Evolutionary conservation across 2,888 invertebrate species (phyloP).

Genomic region (Leptinotarsa rubiginosa): DNA sequence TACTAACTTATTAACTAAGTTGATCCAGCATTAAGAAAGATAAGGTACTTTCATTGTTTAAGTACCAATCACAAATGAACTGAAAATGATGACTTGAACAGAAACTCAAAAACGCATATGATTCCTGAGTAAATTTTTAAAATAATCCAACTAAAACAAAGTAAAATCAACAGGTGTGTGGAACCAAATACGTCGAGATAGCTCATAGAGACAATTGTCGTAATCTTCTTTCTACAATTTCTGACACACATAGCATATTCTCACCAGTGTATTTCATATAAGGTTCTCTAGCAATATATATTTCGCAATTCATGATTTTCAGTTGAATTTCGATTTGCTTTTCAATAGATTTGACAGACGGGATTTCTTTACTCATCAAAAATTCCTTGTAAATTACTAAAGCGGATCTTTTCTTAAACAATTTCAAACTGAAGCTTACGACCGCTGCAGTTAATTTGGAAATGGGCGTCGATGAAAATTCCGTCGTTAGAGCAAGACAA

Average conservation of each 20-base stretch:
- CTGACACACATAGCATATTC: conserved; percentile 1
- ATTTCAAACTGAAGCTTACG: background rate
- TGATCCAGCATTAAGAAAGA: too few relatives aligned
- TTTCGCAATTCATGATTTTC: background rate
- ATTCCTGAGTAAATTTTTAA: too few relatives aligned
- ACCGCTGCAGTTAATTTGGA: background rate
- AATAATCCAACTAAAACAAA: too few relatives aligned
- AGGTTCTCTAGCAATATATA: conserved; percentile 1
- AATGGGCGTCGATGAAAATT: background rate
- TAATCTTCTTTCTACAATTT: background rate
- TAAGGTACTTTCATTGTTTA: too few relatives aligned
- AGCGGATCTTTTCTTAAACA: background rate
- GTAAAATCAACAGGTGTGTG: too few relatives aligned
- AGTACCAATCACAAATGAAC: too few relatives aligned
- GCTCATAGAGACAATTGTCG: background rate
- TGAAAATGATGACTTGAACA: too few relatives aligned
- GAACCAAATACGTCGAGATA: background rate
- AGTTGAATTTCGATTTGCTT: background rate
- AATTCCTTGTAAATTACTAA: background rate
- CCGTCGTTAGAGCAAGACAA: background rate
- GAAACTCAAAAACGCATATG: too few relatives aligned
- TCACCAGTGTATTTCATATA: background rate
- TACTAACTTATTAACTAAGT: too few relatives aligned
- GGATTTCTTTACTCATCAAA: background rate
- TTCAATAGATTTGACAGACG: background rate